A percentile compares a stretch with the other conserved stretches of the same genome.
Conservation (phyloP, 1,140 invertebrate species). For the Globodera rostochiensis region DNA sequence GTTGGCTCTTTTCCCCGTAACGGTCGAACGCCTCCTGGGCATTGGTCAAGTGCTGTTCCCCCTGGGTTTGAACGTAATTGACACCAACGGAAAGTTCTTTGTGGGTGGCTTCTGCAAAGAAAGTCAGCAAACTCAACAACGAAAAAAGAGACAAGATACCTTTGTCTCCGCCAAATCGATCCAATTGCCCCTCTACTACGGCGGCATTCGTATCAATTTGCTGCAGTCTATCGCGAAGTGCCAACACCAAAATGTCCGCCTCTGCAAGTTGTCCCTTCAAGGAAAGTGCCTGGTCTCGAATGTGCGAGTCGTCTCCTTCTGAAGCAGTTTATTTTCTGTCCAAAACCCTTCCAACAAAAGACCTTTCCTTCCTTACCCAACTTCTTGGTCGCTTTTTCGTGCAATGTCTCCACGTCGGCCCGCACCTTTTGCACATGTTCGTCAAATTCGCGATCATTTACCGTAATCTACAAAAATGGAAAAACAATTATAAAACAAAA, state of each 20-base stretch:
- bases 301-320: conserved; percentile 52
- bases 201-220: conserved; percentile 48
- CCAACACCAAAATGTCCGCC: conserved; percentile 42
- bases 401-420: conserved; percentile 46
- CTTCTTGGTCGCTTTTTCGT: conserved; percentile 53
- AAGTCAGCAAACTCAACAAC: too few species aligned
- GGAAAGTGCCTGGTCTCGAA: conserved; percentile 51
- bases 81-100: conserved; percentile 54
- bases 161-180: conserved; percentile 48
- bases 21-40: conserved; percentile 57
- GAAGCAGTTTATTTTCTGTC: conserved; percentile 35
- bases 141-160: conserved; percentile 8
- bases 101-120: conserved; percentile 16
- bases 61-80: conserved; percentile 59
- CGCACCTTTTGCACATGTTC: conserved; percentile 51
- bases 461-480: conserved; percentile 25
- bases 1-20: conserved; percentile 60
- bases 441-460: conserved; percentile 61
- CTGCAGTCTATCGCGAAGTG: conserved; percentile 49
- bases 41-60: conserved; percentile 45
- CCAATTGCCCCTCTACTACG: conserved; percentile 41
- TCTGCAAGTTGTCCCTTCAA: conserved; percentile 48
- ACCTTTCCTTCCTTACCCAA: conserved; percentile 42
- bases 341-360: too few species aligned
- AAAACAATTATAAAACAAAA: background rate